Percentiles rank a stretch among this genome's conserved stretches.
phyloP scores from a whole-genome alignment of 2,888 invertebrate genomes.

The Hydriomena furcata region DNA sequence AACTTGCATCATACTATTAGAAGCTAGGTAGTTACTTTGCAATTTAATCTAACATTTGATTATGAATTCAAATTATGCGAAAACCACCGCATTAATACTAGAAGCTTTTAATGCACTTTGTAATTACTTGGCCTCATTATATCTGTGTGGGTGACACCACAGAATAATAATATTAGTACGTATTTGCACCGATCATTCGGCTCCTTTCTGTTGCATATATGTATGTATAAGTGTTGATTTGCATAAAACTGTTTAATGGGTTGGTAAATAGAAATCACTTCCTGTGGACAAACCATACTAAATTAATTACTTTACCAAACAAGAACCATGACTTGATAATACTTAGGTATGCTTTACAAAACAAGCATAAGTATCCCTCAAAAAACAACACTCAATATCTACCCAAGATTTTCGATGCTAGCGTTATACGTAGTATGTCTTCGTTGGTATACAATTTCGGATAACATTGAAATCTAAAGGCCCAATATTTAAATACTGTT shows the following conservation, averaged over 20 bases:
- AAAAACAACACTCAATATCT: no score
- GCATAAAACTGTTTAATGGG: conserved; percentile 17
- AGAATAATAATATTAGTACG: conserved; percentile 11
- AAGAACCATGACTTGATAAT: no score
- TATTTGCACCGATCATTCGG: conserved; percentile 7
- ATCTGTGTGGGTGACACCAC: conserved; percentile 17
- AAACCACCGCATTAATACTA: conserved; percentile 11
- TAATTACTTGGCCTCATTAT: conserved; percentile 28
- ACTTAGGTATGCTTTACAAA: no score
- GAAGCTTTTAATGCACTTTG: conserved; percentile 26
- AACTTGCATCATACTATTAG: background rate
- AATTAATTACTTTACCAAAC: no score
- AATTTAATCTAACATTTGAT: conserved; percentile 1
- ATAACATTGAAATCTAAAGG: no score
- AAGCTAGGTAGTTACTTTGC: background rate
- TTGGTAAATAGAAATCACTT: conserved; percentile 21
- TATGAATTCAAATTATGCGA: conserved; percentile 13
- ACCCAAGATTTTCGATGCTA: no score
- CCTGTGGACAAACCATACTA: conserved; percentile 13
- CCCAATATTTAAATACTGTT: conserved; percentile 10
- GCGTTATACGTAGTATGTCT: no score
- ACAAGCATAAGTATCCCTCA: no score
- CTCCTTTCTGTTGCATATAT: conserved; percentile 17
- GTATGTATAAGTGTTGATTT: conserved; percentile 12
- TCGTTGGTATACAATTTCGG: no score